Base-by-base conservation (phyloP, 1,140 invertebrate genomes). In the Nylanderia fulva region DNA sequence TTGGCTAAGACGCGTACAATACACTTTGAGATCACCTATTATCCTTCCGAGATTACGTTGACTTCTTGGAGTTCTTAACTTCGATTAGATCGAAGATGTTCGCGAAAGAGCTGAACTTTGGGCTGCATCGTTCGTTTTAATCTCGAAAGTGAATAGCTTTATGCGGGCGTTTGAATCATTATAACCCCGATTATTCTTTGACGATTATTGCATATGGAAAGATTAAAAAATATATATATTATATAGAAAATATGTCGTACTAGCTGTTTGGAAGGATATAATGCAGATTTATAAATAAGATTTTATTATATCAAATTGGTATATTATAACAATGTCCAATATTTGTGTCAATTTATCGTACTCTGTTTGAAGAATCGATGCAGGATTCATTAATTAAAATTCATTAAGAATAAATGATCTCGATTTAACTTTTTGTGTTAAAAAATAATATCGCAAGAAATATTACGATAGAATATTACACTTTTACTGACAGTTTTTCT, bases 1-100 rank as follows among this genome's bases (percentile, higher is more conserved):
- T 87, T 79, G 85, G 83, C 86, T 87, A 87, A 87, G 86, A 85
- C 76, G 84, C 86, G 90, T 85, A 93, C 90, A 93, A 92, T 93
- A 88, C 90, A 86, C 84, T 87, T 84, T 85, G 85, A 84, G 71
- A 85, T 83, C 84, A 87, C 66, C 88, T 82, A 92, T 93, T 93
- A 92, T 93, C 87, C 88, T 82, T 27, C 74, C 82, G 86, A 90
- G 88, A 92, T 93, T 93, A 92, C 88, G 85, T 64, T 86, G 79
- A 75, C 63, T 89, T 68, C 45, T 36, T 21, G 66, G 52, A 64
- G 85, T 85, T 89, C 85, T 89, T 86, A 86, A 90, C 68, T 86
- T 85, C 45, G 45, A 33, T 54, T 27, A 39, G 75, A 75, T 75
- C 79, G 79, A 58, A 84, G 61, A 68, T 75, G 45, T 27, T 54